These are phyloP conservation scores for Popillia japonica DNA, from an alignment of 1,140 invertebrate genomes.

Conservation along the genomic window DNA sequence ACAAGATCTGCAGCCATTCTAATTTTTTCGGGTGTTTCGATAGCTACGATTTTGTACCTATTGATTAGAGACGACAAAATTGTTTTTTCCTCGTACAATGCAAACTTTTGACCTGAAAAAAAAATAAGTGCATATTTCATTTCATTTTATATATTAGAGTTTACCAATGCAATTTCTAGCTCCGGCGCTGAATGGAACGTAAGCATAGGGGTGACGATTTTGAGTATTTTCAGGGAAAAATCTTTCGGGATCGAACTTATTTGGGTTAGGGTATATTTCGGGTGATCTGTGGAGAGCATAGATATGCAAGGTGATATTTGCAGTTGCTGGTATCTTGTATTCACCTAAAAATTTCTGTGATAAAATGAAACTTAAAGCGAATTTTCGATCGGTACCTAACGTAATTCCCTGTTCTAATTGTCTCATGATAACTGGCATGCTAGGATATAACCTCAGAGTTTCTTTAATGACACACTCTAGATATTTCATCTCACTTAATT, in stretches of 20 bases:
- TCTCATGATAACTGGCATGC: slow-evolving; percentile 71
- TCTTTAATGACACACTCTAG: slow-evolving; percentile 76
- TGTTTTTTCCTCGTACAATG: slow-evolving; percentile 4
- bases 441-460: slow-evolving; percentile 70
- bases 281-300: slow-evolving; percentile 62
- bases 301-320: slow-evolving; percentile 40
- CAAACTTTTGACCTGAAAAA: slow-evolving; percentile 1
- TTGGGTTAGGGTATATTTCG: slow-evolving; percentile 68
- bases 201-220: slow-evolving; percentile 61
- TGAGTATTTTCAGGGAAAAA: slow-evolving; percentile 67
- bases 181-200: slow-evolving; percentile 24
- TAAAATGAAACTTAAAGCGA: not conserved
- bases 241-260: slow-evolving; percentile 73
- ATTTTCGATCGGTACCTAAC: slow-evolving; percentile 53
- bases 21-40: not conserved
- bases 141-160: slow-evolving; percentile 60
- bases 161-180: slow-evolving; percentile 55
- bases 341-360: slow-evolving; percentile 38
- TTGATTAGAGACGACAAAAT: not conserved
- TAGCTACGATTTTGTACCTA: not conserved
- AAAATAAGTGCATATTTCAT: slow-evolving; percentile 66
- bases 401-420: slow-evolving; percentile 66
- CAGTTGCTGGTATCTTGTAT: not conserved
- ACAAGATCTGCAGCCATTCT: not conserved
- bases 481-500: slow-evolving; percentile 69